Conservation (phyloP, 2,888 invertebrate species). For the Ischnura elegans region DNA sequence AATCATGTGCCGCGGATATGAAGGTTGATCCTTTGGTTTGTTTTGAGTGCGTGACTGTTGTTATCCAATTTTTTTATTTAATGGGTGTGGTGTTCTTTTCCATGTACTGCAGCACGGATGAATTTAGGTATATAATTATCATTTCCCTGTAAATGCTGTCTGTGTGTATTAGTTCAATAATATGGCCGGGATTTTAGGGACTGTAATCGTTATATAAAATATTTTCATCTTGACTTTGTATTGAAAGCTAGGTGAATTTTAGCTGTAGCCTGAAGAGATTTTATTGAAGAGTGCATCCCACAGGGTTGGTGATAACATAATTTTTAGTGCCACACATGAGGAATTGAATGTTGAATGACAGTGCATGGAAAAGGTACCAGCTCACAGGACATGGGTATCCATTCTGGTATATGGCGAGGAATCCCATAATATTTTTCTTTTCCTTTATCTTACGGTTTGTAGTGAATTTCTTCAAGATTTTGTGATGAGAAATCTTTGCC, state of each 20-base stretch:
- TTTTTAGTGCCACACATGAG: not conserved
- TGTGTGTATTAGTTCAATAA: conserved; percentile 37
- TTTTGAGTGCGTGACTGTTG: not conserved
- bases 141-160: conserved; percentile 32
- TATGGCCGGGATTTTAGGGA: not conserved
- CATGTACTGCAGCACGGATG: conserved; percentile 46
- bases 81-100: conserved; percentile 51
- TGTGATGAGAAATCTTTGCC: not conserved
- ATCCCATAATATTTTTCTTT: conserved; percentile 14
- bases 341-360: not conserved
- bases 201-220: not conserved
- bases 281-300: not conserved
- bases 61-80: not conserved
- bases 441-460: not conserved
- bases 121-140: not conserved
- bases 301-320: not conserved
- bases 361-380: not conserved
- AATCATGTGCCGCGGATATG: conserved; percentile 29
- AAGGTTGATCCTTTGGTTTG: conserved; percentile 47
- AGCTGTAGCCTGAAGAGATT: not conserved
- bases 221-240: not conserved
- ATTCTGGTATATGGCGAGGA: not conserved
- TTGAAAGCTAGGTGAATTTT: not conserved
- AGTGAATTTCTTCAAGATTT: not conserved
- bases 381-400: not conserved